Percentiles rank a stretch among this genome's conserved stretches.
These are phyloP conservation scores for Lepeophtheirus nordmannii DNA, from an alignment of 2,888 invertebrate genomes.

Conservation along the genomic window DNA sequence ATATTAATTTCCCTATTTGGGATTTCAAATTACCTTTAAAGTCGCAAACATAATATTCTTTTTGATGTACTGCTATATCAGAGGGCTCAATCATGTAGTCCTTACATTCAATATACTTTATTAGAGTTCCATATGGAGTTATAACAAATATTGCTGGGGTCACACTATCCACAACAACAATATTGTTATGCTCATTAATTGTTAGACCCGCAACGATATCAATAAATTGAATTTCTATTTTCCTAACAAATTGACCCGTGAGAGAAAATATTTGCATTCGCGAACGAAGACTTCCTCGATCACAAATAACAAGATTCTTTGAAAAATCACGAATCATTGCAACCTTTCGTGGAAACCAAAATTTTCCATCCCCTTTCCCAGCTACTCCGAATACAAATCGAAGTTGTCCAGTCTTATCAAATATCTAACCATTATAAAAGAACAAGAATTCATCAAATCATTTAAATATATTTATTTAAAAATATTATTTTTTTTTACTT, in stretches of 20 bases:
- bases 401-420: conserved; percentile 80
- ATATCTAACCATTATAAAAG: conserved; percentile 50
- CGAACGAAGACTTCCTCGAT: conserved; percentile 86
- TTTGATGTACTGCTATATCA: conserved; percentile 87
- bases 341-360: conserved; percentile 94
- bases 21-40: conserved; percentile 49
- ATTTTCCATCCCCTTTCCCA: conserved; percentile 85
- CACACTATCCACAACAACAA: conserved; percentile 91
- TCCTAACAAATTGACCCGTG: conserved; percentile 84
- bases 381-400: conserved; percentile 87
- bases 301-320: conserved; percentile 80
- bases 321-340: conserved; percentile 64
- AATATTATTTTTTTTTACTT: conserved; percentile 39
- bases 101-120: conserved; percentile 90
- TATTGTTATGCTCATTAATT: conserved; percentile 76
- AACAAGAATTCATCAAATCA: conserved; percentile 22
- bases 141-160: conserved; percentile 85
- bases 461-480: conserved; percentile 7
- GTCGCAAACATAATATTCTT: conserved; percentile 89
- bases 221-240: conserved; percentile 36
- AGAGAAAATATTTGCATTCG: conserved; percentile 95
- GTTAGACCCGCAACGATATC: conserved; percentile 71
- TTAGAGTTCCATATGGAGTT: conserved; percentile 73
- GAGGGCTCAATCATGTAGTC: conserved; percentile 95
- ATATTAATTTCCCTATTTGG: too few species aligned